These are phyloP conservation scores for Peromyscus eremicus DNA, from an alignment of 2,797 vertebrate genomes.

Conservation along the genomic window DNA sequence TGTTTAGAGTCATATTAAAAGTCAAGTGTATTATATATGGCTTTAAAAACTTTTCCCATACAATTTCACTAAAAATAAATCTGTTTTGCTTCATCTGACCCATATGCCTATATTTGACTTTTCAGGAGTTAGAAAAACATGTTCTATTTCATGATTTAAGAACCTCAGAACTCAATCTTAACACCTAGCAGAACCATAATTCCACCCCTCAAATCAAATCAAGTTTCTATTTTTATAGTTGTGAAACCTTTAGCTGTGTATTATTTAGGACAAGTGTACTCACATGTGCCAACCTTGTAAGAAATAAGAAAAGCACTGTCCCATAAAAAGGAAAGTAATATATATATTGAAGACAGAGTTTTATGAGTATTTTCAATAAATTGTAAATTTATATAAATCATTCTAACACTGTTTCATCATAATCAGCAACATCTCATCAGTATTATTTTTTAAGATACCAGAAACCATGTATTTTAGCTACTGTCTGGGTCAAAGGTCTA, in stretches of 20 bases:
- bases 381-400: constrained; percentile 53
- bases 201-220: constrained; percentile 36
- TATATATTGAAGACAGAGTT: not conserved
- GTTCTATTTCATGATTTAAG: constrained; percentile 39
- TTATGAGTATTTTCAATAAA: constrained; percentile 38
- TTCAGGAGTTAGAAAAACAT: constrained; percentile 32
- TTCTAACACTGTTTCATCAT: constrained; percentile 28
- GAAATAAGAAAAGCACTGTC: not conserved
- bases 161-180: constrained; percentile 58
- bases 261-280: constrained; percentile 53
- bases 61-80: constrained; percentile 59
- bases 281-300: constrained; percentile 1
- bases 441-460: not conserved
- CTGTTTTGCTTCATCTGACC: constrained; percentile 21
- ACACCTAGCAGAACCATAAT: constrained; percentile 46
- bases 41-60: not conserved
- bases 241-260: constrained; percentile 35
- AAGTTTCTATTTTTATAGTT: constrained; percentile 52
- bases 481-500: constrained; percentile 1
- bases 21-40: not conserved
- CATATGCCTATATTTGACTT: constrained; percentile 20
- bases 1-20: constrained; percentile 45
- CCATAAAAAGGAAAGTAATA: constrained; percentile 28
- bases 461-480: constrained; percentile 45
- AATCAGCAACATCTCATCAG: constrained; percentile 4